Evolutionary conservation across 2,888 invertebrate genomes (phyloP), one percentile per base, ranked within the genome.

Genomic region (Drosophila limbata): DNA sequence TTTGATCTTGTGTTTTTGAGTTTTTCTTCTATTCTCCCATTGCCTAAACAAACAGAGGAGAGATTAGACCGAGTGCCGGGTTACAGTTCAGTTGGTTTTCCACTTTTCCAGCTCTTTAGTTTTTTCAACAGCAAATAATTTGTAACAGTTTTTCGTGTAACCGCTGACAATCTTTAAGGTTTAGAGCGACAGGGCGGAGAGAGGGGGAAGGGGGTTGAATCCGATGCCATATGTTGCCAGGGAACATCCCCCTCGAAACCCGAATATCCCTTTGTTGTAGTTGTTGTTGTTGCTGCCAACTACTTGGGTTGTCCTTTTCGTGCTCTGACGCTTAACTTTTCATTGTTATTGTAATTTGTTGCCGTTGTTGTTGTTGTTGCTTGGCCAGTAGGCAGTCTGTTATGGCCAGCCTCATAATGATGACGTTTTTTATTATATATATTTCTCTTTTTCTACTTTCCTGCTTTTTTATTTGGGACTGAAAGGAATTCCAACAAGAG

Each of bases 341-440:
- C 82, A 84, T 87, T 84, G 84, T 87, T 84, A 84, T 84, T 84
- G 82, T 84, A 87, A 84, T 84, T 84, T 83, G 74, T 70, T 73
- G 62, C 40, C 45, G 33, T 33, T n/a, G 40, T 13, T 40, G 60
- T 47, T 70, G 45, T 39, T 53, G 52, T 40, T 40, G 60, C 59
- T 65, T 57, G 72, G 44, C 35, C 53, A 47, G 62, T 53, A 39
- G 52, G 33, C 44, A n/a, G 55, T 33, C 42, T 33, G 40, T 33
- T 11, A 61, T 55, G 76, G 64, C 67, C 69, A 64, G 79, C 60
- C 70, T 70, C 77, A 73, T 79, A 79, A 79, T 77, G 79, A 79
- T 79, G 79, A 71, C 80, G 73, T 77, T 77, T 70, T 79, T 67
- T 68, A 28, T 71, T 53, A 57, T 37, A 35, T 31, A 47, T 48